phyloP scores from a whole-genome alignment of 2,113 vertebrate species.

The Gavia stellata region DNA sequence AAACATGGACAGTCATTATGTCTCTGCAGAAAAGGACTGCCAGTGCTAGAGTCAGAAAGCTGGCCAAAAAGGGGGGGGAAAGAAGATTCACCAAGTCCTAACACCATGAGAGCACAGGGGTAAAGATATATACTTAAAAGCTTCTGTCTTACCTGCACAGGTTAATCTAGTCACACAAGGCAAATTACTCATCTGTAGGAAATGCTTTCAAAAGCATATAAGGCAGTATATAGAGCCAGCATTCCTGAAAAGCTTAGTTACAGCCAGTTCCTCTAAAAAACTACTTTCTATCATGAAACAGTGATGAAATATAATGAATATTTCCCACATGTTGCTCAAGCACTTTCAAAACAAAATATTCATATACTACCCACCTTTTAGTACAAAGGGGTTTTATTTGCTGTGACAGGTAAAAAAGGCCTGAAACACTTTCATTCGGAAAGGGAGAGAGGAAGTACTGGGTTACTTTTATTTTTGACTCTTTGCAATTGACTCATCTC shows the following conservation, averaged over 20 bases:
- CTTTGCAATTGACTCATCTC: background rate
- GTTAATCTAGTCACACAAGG: background rate
- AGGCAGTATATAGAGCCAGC: background rate
- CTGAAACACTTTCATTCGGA: background rate
- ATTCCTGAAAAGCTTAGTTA: background rate
- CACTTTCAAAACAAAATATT: background rate
- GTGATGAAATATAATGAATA: background rate
- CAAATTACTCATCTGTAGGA: background rate
- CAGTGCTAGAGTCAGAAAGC: background rate
- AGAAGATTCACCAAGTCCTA: background rate
- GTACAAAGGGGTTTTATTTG: background rate
- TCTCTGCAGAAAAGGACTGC: background rate
- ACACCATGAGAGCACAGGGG: background rate
- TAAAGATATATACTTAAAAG: background rate
- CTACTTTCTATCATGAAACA: background rate
- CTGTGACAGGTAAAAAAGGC: background rate
- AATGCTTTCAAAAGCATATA: background rate
- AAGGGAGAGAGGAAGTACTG: background rate
- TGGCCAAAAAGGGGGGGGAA: background rate
- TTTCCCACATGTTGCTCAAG: background rate
- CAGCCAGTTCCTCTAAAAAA: background rate
- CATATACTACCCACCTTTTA: background rate
- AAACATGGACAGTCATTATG: background rate
- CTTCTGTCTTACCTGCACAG: background rate
- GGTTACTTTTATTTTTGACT: background rate